Evolutionary conservation across 1,140 invertebrate species (phyloP).

Genomic region (Zaprionus tsacasi): DNA sequence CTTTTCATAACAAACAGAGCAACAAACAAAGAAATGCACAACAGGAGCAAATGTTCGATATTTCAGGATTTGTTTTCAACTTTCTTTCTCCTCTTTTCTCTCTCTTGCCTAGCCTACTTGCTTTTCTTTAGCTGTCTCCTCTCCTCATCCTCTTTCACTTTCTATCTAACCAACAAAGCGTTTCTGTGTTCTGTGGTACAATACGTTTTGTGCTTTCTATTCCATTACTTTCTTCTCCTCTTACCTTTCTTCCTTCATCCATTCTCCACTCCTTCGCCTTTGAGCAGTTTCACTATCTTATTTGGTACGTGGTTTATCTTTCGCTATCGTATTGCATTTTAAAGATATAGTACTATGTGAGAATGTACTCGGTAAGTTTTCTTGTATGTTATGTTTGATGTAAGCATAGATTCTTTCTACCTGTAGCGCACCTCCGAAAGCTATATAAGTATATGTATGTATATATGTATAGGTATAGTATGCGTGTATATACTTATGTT

Average conservation of each 20-base stretch:
- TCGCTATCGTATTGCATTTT: constrained; percentile 43
- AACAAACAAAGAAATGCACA: constrained; percentile 81
- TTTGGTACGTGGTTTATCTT: constrained; percentile 63
- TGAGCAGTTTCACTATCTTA: constrained; percentile 79
- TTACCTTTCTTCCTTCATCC: neutral
- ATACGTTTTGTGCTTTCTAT: constrained; percentile 59
- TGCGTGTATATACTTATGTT: constrained; percentile 20
- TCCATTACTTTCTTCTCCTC: constrained; percentile 4
- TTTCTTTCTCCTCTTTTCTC: neutral
- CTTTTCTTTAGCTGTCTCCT: constrained; percentile 11
- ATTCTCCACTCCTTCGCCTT: constrained; percentile 15
- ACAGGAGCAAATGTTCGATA: constrained; percentile 71
- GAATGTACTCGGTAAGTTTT: constrained; percentile 7
- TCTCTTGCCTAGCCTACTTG: neutral
- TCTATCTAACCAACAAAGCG: constrained; percentile 67
- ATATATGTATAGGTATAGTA: constrained; percentile 5
- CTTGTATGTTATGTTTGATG: constrained; percentile 26
- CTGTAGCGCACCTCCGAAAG: constrained; percentile 69
- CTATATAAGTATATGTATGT: constrained; percentile 42
- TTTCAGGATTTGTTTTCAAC: constrained; percentile 33
- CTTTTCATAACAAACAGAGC: constrained; percentile 73
- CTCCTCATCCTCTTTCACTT: constrained; percentile 26
- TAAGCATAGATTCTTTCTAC: constrained; percentile 24
- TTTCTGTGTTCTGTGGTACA: constrained; percentile 60
- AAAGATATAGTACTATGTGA: constrained; percentile 45